Conservation (phyloP, 1,140 invertebrate species). For the Sminthurinus signatus region DNA sequence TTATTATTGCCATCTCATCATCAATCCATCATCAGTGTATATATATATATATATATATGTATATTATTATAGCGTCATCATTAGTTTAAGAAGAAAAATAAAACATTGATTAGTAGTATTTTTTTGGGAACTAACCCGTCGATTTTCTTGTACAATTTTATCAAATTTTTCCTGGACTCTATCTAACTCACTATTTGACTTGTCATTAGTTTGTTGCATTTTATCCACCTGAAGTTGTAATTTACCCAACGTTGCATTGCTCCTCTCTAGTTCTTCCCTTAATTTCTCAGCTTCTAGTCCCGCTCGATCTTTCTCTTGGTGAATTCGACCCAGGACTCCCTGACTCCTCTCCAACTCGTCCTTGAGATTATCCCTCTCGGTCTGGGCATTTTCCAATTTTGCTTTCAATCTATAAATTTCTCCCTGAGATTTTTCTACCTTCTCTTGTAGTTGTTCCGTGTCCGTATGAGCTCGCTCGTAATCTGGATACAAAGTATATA, state of each 20-base stretch:
- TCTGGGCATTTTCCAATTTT: constrained; percentile 86
- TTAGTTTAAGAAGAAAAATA: no score
- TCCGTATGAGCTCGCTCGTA: constrained; percentile 77
- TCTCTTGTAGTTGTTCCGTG: constrained; percentile 77
- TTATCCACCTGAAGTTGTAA: constrained; percentile 61
- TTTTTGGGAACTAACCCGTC: no score
- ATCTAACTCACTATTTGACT: constrained; percentile 24
- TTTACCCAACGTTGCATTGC: constrained; percentile 73
- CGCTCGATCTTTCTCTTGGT: constrained; percentile 80
- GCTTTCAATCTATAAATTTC: constrained; percentile 90
- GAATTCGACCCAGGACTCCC: constrained; percentile 65
- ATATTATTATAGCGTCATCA: no score
- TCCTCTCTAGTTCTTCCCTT: constrained; percentile 81
- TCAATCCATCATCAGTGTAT: no score
- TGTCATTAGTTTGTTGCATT: constrained; percentile 29
- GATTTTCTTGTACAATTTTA: constrained; percentile 19
- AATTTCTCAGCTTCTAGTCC: constrained; percentile 77
- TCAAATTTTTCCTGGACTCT: constrained; percentile 33
- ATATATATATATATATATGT: no score
- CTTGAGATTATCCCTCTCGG: constrained; percentile 82
- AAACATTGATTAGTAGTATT: no score
- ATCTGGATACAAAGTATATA: no score
- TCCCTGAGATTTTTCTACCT: constrained; percentile 85
- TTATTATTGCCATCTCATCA: no score
- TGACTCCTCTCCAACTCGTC: constrained; percentile 80